These are phyloP conservation scores for Euplagia quadripunctaria DNA, from an alignment of 2,888 invertebrate genomes.

Conservation along the genomic window DNA sequence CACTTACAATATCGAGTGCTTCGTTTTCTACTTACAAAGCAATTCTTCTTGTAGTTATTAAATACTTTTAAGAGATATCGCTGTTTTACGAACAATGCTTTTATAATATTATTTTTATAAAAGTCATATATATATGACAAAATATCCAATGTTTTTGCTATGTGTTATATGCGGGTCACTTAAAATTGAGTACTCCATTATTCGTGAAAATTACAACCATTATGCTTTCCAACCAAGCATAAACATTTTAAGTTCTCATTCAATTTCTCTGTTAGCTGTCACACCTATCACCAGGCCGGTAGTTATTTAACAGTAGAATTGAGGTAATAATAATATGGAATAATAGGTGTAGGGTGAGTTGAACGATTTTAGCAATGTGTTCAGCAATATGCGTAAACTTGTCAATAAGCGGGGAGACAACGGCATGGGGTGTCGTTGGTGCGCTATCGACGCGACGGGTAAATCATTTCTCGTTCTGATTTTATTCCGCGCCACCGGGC, in stretches of 20 bases:
- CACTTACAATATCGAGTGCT: conserved; percentile 77
- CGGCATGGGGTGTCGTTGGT: conserved; percentile 61
- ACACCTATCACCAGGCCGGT: neutral
- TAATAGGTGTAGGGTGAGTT: conserved; percentile 56
- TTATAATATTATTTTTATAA: neutral
- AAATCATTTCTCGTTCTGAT: conserved; percentile 82
- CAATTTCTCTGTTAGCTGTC: neutral
- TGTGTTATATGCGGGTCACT: too few relatives aligned
- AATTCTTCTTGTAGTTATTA: conserved; percentile 59
- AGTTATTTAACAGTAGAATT: conserved; percentile 47
- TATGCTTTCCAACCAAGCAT: neutral
- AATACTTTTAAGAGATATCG: conserved; percentile 25
- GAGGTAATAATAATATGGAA: too few relatives aligned
- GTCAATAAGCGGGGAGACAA: conserved; percentile 64
- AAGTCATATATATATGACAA: neutral
- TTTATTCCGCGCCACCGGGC: conserved; percentile 75
- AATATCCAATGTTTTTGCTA: too few relatives aligned
- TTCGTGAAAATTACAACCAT: neutral
- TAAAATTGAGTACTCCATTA: neutral
- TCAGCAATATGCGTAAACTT: conserved; percentile 71
- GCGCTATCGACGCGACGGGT: conserved; percentile 72
- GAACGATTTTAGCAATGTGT: conserved; percentile 66
- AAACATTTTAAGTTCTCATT: neutral
- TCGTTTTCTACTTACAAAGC: conserved; percentile 60
- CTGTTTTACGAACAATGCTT: neutral